Conservation (phyloP, 2,797 vertebrate species). For the Intellagama lesueurii region DNA sequence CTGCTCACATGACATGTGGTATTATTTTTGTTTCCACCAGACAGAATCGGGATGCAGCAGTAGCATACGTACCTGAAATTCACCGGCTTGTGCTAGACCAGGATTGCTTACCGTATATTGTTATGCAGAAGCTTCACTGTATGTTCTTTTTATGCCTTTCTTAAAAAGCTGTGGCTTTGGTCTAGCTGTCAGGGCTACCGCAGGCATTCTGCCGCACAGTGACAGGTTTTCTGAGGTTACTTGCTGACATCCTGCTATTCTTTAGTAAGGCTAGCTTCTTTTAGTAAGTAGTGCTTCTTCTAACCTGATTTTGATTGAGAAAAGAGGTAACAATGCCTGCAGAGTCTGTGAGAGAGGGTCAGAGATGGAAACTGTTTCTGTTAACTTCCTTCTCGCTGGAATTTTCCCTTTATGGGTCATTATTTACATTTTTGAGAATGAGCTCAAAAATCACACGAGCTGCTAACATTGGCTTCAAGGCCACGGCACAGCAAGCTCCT, state of each 20-base stretch:
- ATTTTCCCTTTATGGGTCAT: background rate
- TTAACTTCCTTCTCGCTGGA: background rate
- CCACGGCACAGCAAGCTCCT: accelerated
- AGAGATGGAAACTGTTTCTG: slow-evolving; percentile 19
- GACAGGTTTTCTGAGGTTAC: slow-evolving; percentile 47
- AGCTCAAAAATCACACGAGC: slow-evolving; percentile 12
- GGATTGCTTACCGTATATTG: slow-evolving; percentile 28
- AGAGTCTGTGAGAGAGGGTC: background rate
- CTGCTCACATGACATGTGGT: slow-evolving; percentile 41
- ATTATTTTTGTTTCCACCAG: slow-evolving; percentile 31
- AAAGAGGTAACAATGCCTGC: slow-evolving; percentile 16
- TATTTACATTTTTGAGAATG: slow-evolving; percentile 30
- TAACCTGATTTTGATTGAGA: background rate
- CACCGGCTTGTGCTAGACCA: slow-evolving; percentile 14
- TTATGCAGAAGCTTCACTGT: background rate
- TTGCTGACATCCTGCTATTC: slow-evolving; percentile 31
- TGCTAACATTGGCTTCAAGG: accelerated
- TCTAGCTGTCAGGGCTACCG: slow-evolving; percentile 22
- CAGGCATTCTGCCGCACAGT: slow-evolving; percentile 22
- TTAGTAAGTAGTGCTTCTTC: slow-evolving; percentile 20
- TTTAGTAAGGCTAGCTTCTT: background rate
- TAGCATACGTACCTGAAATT: slow-evolving; percentile 42
- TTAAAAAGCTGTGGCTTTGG: slow-evolving; percentile 24
- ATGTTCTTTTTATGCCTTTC: background rate
- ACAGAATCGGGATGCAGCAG: slow-evolving; percentile 11